Evolutionary conservation across 2,797 vertebrate genomes (phyloP), one percentile per base, ranked within the genome.

Genomic region (Coreius guichenoti): DNA sequence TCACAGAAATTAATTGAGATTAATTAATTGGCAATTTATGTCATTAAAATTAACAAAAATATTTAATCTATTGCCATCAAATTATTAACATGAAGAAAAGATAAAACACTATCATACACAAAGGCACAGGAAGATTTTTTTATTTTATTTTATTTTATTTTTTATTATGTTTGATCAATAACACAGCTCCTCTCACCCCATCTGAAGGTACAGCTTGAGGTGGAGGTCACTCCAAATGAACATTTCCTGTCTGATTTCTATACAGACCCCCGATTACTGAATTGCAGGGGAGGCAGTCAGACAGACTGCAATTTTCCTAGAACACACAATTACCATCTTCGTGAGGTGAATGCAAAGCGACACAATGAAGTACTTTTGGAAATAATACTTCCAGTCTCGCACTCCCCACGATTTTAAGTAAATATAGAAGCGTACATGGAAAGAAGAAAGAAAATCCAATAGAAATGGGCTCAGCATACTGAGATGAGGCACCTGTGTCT

Each of bases 291-390:
- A 82, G 65, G 80, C 70, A 77, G 73, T 58, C 74, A 81, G 81
- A 88, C 86, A 73, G 83, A 75, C 84, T 77, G 83, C 87, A 90
- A 90, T 90, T 90, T 89, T 83, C 87, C 77, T 81, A 63, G 82
- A 89, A 89, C 78, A 81, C 82, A 88, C 82, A 89, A 90, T 90
- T 90, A 90, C 88, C 82, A 81, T 88, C 85, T 88, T 69, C 78
- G 76, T 87, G 85, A 89, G 82, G 75, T 9, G 85, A 89, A 90
- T 86, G 85, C 83, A 83, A 86, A 87, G 83, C 58, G 39, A 86
- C 84, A 75, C 75, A 19, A 81, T 72, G 74, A 87, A 80, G 76
- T 80, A 88, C 68, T 83, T 76, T 56, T 75, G 56, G 58, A 70
- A 73, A 80, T 84, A 78, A 86, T 86, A 49, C 83, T 21, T 81